Percentiles rank a stretch among this genome's conserved stretches.
These are phyloP conservation scores for Plutella xylostella DNA, from an alignment of 2,888 invertebrate genomes.

Conservation along the genomic window DNA sequence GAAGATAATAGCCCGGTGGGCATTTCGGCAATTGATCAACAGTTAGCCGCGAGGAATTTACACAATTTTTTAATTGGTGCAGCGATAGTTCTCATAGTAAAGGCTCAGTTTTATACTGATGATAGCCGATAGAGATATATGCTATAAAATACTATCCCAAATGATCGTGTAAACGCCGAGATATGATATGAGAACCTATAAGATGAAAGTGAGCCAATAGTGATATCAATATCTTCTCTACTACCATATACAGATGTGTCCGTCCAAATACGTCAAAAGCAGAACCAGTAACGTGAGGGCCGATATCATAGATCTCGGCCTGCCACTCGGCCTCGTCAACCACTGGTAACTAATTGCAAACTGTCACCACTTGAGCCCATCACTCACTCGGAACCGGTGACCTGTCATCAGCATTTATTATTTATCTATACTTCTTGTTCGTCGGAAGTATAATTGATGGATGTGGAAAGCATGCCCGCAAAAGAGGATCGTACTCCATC, in stretches of 20 bases:
- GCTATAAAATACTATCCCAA: too few relatives aligned
- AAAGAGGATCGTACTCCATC: conserved; percentile 1
- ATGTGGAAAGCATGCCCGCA: background rate
- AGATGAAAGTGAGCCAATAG: background rate
- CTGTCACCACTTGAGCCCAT: conserved; percentile 11
- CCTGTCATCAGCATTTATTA: conserved; percentile 12
- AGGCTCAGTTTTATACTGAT: background rate
- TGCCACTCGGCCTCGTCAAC: background rate
- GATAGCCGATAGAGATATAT: too few relatives aligned
- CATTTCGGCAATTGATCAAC: conserved; percentile 11
- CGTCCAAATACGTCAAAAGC: background rate
- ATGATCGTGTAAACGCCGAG: too few relatives aligned
- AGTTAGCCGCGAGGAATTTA: background rate
- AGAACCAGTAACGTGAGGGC: background rate
- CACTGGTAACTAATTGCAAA: conserved; percentile 13
- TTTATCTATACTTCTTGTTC: background rate
- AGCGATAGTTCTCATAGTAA: background rate
- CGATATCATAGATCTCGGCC: conserved; percentile 5
- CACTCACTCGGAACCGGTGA: conserved; percentile 11
- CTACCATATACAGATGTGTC: background rate
- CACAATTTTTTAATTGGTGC: background rate
- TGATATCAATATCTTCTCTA: background rate
- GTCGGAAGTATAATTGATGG: background rate
- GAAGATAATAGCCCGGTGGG: conserved; percentile 26
- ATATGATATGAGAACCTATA: background rate